Evolutionary conservation across 1,140 invertebrate species (phyloP).

Genomic region (Platorchestia sp.): DNA sequence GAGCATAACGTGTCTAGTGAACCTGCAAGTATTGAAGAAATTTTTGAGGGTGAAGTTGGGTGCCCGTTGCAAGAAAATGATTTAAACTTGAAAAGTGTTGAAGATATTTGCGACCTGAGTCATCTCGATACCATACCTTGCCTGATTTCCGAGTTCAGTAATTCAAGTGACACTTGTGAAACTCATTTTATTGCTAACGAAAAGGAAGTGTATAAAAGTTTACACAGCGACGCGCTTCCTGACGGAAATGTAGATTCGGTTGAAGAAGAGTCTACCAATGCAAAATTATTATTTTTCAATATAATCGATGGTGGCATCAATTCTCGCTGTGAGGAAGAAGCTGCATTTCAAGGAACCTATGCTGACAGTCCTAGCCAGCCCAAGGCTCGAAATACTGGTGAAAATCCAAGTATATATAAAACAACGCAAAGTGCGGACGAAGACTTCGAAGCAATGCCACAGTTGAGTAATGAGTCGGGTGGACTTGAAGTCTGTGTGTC

Average conservation of each 20-base stretch:
- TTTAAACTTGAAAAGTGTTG: not conserved
- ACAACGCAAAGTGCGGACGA: not conserved
- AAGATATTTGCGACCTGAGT: not conserved
- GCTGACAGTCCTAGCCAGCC: not conserved
- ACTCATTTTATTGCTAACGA: not conserved
- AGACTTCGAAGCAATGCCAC: not conserved
- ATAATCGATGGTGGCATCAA: not conserved
- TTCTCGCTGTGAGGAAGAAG: not conserved
- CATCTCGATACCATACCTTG: not conserved
- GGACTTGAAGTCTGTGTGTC: not conserved
- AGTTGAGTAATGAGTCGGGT: not conserved
- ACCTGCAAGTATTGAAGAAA: not conserved
- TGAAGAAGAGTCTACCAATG: not conserved
- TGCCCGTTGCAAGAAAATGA: not conserved
- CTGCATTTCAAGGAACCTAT: not conserved
- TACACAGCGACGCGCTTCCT: not conserved
- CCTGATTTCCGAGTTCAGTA: not conserved
- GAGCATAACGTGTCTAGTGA: not conserved
- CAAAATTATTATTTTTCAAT: not conserved
- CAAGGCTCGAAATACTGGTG: not conserved
- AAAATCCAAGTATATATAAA: not conserved
- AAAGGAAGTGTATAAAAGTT: not conserved
- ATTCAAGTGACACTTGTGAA: not conserved
- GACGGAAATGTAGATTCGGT: not conserved
- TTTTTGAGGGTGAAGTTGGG: not conserved